Conservation (phyloP, 1,140 invertebrate genomes). For the Drosophila ohnishii region DNA sequence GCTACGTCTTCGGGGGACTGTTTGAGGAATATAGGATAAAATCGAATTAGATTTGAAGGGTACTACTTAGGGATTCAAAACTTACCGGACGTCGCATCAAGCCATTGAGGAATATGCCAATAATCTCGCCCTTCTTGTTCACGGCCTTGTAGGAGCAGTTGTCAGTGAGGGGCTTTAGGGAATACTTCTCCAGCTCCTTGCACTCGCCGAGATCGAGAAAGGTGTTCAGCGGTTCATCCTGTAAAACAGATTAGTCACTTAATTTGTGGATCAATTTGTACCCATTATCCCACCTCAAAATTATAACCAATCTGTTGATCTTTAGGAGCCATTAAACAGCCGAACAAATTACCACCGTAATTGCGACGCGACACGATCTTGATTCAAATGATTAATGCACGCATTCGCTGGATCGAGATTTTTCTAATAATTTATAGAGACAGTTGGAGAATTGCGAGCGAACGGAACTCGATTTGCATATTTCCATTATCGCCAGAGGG, state of each 20-base stretch:
- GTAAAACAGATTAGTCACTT: constrained; percentile 82
- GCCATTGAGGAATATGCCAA: constrained; percentile 84
- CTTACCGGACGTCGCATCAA: constrained; percentile 68
- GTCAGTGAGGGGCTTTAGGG: constrained; percentile 84
- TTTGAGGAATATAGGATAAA: neutral
- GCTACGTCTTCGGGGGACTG: constrained; percentile 35
- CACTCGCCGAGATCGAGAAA: constrained; percentile 85
- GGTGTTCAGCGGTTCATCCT: constrained; percentile 88
- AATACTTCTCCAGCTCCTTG: constrained; percentile 86
- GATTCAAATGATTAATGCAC: constrained; percentile 61
- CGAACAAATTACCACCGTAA: constrained; percentile 52
- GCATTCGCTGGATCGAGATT: constrained; percentile 34
- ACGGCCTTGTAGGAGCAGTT: constrained; percentile 86
- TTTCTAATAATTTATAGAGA: constrained; percentile 51
- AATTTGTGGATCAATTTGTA: constrained; percentile 5
- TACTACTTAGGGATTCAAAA: neutral
- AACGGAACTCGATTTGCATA: constrained; percentile 61
- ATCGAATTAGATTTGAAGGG: neutral
- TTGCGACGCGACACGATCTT: constrained; percentile 44
- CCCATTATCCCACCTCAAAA: constrained; percentile 11
- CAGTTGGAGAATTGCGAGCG: constrained; percentile 35
- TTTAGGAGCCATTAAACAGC: constrained; percentile 11
- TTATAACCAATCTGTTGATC: constrained; percentile 12
- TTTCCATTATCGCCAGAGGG: constrained; percentile 11
- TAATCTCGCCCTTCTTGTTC: constrained; percentile 84